phyloP scores from a whole-genome alignment of 2,113 vertebrate genomes.

The Riparia riparia region DNA sequence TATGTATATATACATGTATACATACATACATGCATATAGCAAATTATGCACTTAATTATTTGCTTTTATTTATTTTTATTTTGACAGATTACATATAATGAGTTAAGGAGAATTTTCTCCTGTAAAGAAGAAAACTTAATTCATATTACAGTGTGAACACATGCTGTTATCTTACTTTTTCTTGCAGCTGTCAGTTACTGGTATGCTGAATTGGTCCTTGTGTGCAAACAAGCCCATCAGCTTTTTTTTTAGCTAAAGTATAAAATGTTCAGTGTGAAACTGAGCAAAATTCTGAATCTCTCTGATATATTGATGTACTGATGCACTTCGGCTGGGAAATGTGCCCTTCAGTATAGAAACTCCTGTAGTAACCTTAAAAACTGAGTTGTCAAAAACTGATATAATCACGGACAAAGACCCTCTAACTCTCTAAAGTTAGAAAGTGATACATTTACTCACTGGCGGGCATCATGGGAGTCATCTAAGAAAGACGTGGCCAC shows the following conservation, averaged over 20 bases:
- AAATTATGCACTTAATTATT: neutral
- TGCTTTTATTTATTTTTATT: neutral
- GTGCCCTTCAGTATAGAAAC: neutral
- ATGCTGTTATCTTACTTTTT: neutral
- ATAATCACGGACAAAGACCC: too few relatives aligned
- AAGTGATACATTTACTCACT: too few relatives aligned
- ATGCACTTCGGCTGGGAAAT: neutral
- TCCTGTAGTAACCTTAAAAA: neutral
- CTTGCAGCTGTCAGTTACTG: neutral
- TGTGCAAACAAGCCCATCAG: neutral
- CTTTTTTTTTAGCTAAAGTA: neutral
- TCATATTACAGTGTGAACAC: neutral
- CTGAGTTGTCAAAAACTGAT: too few relatives aligned
- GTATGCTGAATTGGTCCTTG: neutral
- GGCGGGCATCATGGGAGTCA: too few relatives aligned
- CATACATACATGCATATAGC: fast-evolving
- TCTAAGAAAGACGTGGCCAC: too few relatives aligned
- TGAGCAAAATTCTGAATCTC: neutral
- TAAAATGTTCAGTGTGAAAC: neutral
- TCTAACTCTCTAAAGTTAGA: too few relatives aligned
- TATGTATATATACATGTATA: fast-evolving
- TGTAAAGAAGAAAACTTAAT: neutral
- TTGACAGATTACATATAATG: neutral
- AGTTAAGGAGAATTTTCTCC: neutral
- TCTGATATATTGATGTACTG: neutral